Evolutionary conservation across 2,888 invertebrate genomes (phyloP).

Genomic region (Eugnorisma glareosa): DNA sequence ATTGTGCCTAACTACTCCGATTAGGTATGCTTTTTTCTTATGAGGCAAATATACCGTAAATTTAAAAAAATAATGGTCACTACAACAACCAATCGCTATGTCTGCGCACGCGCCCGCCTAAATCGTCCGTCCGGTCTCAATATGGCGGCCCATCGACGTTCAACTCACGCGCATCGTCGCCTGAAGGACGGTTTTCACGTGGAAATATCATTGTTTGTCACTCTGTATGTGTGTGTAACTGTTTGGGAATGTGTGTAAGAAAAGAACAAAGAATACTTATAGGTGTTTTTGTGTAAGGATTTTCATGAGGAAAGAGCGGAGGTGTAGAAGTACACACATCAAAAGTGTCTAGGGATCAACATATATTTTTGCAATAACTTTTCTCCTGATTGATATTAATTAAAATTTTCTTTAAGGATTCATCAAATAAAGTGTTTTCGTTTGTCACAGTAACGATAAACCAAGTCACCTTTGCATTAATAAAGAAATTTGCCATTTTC

Average conservation of each 20-base stretch:
- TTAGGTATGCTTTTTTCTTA: not conserved
- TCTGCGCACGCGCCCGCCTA: constrained; percentile 79
- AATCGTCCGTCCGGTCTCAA: constrained; percentile 86
- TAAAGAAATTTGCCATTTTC: too few species aligned
- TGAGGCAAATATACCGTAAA: not conserved
- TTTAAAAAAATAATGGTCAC: constrained; percentile 65
- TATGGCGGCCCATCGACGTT: constrained; percentile 73
- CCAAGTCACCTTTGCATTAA: too few species aligned
- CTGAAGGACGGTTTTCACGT: constrained; percentile 79
- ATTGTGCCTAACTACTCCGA: not conserved
- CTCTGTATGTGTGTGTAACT: constrained; percentile 18
- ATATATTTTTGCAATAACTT: too few species aligned
- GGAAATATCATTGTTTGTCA: constrained; percentile 68
- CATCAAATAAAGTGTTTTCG: too few species aligned
- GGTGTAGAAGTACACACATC: too few species aligned
- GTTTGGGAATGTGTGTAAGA: constrained; percentile 7
- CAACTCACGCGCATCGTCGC: constrained; percentile 66
- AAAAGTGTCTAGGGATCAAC: too few species aligned
- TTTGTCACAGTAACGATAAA: too few species aligned
- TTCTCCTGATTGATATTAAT: too few species aligned
- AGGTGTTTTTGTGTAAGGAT: not conserved
- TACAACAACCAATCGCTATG: constrained; percentile 72
- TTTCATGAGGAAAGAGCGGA: not conserved
- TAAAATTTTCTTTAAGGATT: too few species aligned
- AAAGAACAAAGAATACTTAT: constrained; percentile 35